Conservation (phyloP, 2,888 invertebrate genomes). For the Leptothorax acervorum region DNA sequence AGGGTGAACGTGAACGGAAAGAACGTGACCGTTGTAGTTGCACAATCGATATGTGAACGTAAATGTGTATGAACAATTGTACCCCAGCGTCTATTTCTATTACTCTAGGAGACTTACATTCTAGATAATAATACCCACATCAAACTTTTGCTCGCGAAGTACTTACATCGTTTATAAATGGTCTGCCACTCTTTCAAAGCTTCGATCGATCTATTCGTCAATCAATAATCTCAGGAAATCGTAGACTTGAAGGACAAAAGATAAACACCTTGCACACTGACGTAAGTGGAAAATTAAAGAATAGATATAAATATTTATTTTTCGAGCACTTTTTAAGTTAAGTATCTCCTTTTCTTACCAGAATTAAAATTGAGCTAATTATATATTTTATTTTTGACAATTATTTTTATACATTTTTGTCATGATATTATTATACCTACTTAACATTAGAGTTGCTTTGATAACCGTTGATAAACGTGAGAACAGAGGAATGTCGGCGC, state of each 20-base stretch:
- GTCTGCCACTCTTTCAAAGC: not conserved
- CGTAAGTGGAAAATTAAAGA: not conserved
- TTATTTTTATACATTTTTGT: not conserved
- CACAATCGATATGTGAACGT: slow-evolving; percentile 8
- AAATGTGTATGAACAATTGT: not conserved
- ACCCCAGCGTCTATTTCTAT: not conserved
- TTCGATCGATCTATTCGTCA: slow-evolving; percentile 6
- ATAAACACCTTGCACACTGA: not conserved
- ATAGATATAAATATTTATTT: not conserved
- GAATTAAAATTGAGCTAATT: not conserved
- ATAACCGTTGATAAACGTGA: slow-evolving; percentile 29
- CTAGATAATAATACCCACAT: not conserved
- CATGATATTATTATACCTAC: not conserved
- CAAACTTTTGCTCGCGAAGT: slow-evolving; percentile 23
- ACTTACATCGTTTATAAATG: not conserved
- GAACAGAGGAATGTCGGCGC: slow-evolving; percentile 33
- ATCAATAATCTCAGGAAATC: not conserved
- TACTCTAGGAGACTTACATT: slow-evolving; percentile 4
- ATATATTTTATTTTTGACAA: not conserved
- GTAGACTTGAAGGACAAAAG: not conserved
- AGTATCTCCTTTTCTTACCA: not conserved
- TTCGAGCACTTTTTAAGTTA: not conserved
- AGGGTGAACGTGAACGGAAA: slow-evolving; percentile 14
- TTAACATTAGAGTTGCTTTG: not conserved
- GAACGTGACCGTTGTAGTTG: not conserved